Evolutionary conservation across 2,797 vertebrate species (phyloP), one percentile per base, ranked within the genome.

Genomic region (Mastacembelus armatus): DNA sequence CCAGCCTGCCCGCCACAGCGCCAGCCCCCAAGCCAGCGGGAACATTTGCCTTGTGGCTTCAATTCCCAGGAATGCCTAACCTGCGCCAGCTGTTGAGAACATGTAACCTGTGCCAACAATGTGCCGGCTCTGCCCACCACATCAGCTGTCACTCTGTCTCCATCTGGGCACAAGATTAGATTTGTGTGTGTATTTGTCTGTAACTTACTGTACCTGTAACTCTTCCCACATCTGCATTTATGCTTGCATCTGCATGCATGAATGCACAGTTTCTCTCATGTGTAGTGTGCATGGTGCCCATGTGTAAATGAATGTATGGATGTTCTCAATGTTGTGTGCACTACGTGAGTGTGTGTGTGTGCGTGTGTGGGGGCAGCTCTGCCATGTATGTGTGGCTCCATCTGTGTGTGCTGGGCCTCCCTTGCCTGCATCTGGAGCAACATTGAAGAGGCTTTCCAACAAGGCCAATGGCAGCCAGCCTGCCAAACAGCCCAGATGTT

Each of bases 1-100:
- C 94, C 95, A 95, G 96, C 93, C 95, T 93, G 95, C 88, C 83
- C 95, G 94, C 95, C 86, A 93, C 93, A 91, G 93, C 89, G 91
- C 91, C 92, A 95, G 94, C 95, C 93, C 94, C 93, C 89, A 30
- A 91, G 96, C 96, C 95, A 97, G 96, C 94, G 94, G 93, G 95
- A 98, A 97, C 96, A 98, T 98, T 96, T 96, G 96, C 96, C 96
- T 97, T 95, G 96, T 95, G 97, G 96, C 96, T 95, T 94, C 95
- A 97, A 98, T 97, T 98, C 97, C 97, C 97, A 97, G 96, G 97
- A 97, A 98, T 96, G 96, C 94, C 96, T 97, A 98, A 98, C 97
- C 96, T 97, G 95, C 93, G 96, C 97, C 97, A 99, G 97, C 97
- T 98, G 97, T 97, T 97, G 95, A 95, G 96, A 96, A 98, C 97